Evolutionary conservation across 1,140 invertebrate genomes (phyloP), one percentile per base, ranked within the genome.

Genomic region (Zaprionus ghesquierei): DNA sequence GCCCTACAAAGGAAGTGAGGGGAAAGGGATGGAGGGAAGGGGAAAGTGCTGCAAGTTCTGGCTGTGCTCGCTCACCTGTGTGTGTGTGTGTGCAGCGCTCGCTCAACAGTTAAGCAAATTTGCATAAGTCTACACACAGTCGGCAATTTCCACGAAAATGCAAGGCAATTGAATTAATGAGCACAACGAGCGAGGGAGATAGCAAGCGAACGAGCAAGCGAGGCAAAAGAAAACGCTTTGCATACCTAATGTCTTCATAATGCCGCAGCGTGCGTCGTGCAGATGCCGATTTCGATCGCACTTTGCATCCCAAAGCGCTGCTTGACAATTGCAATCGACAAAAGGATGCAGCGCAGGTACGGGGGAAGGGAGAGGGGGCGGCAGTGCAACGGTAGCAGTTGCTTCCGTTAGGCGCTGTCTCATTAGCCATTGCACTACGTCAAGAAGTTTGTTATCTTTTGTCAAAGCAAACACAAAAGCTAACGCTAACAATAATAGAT

Each of bases 121-220:
- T 79, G 8, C 61, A 31, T 55, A 74, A 46, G 55, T 63, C 44
- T 20, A 55, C 56, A 66, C 62, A 62, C 63, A 55, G 41, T 23
- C 33, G 60, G 77, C 81, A 86, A 85, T 85, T 85, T 85, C 29
- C 58, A 54, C 68, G 78, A 85, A 85, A 85, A 75, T 87, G 75
- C 80, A 85, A 74, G 61, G 81, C 55, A 87, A 87, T 85, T 86
- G 78, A 81, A 87, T 85, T 85, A 85, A 87, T 87, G 77, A 75
- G 56, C 55, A 49, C 27, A 15, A 46, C 31, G 49, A 35, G 60
- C 33, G 25, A 50, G 20, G 41, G 60, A 33, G 35, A 15, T 12
- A 46, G 13, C 44, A 29, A 53, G 38, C 12, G n/a, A 25, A 5
- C 12, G 5, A 15, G 35, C 15, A n/a, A 38, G 6, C 1, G 33